phyloP scores from a whole-genome alignment of 1,140 invertebrate genomes.

The Bilobella aurantiaca region DNA sequence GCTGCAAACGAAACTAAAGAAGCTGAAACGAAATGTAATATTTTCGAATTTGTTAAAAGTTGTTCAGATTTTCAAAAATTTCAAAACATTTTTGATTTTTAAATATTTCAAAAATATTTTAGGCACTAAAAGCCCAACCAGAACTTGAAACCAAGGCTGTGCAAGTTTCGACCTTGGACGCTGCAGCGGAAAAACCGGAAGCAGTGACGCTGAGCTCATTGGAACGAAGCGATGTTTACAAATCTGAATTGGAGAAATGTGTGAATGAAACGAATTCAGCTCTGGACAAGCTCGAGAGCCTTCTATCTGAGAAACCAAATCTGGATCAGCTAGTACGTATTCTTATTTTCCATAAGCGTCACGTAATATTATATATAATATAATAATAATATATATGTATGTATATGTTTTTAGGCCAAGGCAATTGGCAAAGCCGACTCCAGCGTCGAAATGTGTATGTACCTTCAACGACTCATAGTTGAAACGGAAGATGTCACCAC shows the following conservation, averaged over 20 bases:
- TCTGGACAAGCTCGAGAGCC: slow-evolving; percentile 46
- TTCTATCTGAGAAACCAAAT: neutral
- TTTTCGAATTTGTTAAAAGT: too few relatives aligned
- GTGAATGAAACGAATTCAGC: slow-evolving; percentile 51
- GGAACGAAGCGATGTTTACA: slow-evolving; percentile 66
- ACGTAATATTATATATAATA: neutral
- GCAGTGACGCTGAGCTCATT: slow-evolving; percentile 51
- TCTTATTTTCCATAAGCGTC: neutral
- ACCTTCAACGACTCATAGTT: neutral
- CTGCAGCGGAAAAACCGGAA: slow-evolving; percentile 37
- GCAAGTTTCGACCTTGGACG: slow-evolving; percentile 18
- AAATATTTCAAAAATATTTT: neutral
- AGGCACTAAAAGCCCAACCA: neutral
- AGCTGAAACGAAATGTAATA: neutral
- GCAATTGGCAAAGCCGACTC: neutral
- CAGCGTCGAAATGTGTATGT: neutral
- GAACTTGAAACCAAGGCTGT: slow-evolving; percentile 12
- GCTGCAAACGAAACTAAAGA: neutral
- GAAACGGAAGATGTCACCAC: neutral
- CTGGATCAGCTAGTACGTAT: slow-evolving; percentile 6
- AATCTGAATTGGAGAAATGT: slow-evolving; percentile 57
- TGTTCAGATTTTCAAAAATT: neutral
- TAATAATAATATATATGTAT: neutral
- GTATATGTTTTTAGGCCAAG: neutral
- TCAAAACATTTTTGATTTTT: neutral